Percentiles rank a stretch among this genome's conserved stretches.
Conservation (phyloP, 1,140 invertebrate species). For the Onthophagus taurus region DNA sequence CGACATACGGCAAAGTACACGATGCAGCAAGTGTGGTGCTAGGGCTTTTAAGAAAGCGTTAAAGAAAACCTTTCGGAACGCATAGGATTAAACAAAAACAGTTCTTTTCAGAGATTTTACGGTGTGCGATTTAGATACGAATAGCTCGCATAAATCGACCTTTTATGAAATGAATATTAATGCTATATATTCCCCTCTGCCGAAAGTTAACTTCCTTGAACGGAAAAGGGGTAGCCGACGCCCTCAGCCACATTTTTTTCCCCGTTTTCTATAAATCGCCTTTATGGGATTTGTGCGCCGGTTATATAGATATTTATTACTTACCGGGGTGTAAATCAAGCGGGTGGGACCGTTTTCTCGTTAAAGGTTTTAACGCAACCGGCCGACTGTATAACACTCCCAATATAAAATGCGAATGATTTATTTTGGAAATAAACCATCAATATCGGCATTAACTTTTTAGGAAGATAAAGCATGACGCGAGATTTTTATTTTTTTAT, state of each 20-base stretch:
- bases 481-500: too few relatives aligned
- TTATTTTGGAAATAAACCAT: too few relatives aligned
- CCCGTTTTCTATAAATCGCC: conserved; percentile 3
- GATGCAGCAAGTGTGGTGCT: neutral
- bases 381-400: too few relatives aligned
- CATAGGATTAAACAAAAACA: neutral
- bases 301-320: too few relatives aligned
- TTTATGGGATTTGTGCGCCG: neutral
- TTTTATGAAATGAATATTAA: neutral
- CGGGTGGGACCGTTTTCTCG: too few relatives aligned
- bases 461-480: too few relatives aligned
- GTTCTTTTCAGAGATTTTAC: neutral
- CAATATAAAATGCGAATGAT: too few relatives aligned
- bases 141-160: neutral
- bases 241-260: neutral
- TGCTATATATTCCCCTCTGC: neutral
- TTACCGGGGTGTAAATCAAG: too few relatives aligned
- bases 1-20: conserved; percentile 9
- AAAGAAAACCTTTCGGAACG: too few relatives aligned
- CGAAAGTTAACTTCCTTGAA: neutral
- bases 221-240: neutral
- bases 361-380: too few relatives aligned
- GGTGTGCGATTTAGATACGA: neutral
- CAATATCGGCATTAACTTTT: too few relatives aligned
- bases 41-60: too few relatives aligned